A percentile compares a stretch with the other conserved stretches of the same genome.
These are phyloP conservation scores for Puffinus mauretanicus DNA, from an alignment of 2,113 vertebrate species.

Conservation along the genomic window DNA sequence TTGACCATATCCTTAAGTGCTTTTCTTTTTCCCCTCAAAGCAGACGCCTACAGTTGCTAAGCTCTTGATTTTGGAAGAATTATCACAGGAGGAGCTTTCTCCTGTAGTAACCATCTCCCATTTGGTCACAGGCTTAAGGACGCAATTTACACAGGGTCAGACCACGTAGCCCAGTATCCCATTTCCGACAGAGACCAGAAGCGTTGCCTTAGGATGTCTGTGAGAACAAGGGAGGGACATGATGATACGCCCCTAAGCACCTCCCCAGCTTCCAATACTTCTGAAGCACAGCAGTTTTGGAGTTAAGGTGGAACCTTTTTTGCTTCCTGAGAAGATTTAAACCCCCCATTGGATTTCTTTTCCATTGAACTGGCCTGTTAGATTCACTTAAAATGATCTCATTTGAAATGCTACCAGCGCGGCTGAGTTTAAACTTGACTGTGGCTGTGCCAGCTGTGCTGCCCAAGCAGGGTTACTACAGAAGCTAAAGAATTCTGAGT, in stretches of 20 bases:
- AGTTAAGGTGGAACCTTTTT: neutral
- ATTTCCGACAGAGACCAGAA: neutral
- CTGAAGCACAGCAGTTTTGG: neutral
- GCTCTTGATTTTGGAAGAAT: neutral
- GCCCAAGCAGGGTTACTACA: neutral
- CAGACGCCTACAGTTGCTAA: neutral
- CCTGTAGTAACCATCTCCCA: neutral
- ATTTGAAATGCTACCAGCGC: neutral
- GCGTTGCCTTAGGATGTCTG: neutral
- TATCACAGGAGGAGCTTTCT: neutral
- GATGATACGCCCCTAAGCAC: neutral
- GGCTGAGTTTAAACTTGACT: neutral
- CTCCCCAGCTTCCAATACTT: neutral
- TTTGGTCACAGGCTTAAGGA: neutral
- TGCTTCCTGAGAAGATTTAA: neutral
- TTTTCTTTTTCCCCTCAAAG: neutral
- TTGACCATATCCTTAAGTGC: neutral
- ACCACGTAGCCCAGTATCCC: neutral
- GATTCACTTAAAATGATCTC: neutral
- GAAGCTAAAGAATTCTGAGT: neutral
- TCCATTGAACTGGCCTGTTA: neutral
- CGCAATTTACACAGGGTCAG: neutral
- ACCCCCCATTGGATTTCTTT: fast-evolving
- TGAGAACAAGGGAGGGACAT: neutral
- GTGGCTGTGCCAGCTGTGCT: too few relatives aligned